Evolutionary conservation across 2,888 invertebrate species (phyloP).

Genomic region (Trichopoda pennipes): DNA sequence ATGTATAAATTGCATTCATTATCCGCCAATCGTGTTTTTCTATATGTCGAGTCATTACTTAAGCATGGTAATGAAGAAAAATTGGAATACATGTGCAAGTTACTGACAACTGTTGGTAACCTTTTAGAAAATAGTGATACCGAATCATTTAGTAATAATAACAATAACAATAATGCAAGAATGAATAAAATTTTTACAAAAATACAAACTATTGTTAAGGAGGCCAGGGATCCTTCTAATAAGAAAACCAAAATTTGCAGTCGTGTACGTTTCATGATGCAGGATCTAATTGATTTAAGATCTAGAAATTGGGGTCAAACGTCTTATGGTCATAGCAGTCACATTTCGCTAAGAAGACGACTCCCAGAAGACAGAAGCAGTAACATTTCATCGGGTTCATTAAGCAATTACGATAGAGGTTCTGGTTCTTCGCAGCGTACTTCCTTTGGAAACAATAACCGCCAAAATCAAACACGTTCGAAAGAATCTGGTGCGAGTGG

Average conservation of each 20-base stretch:
- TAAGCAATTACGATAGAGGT: slow-evolving; percentile 36
- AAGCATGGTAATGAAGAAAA: slow-evolving; percentile 78
- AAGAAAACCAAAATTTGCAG: slow-evolving; percentile 74
- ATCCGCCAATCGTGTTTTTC: slow-evolving; percentile 75
- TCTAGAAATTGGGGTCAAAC: slow-evolving; percentile 77
- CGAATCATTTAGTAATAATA: slow-evolving; percentile 59
- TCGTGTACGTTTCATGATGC: slow-evolving; percentile 79
- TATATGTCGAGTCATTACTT: slow-evolving; percentile 75
- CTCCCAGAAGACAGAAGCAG: slow-evolving; percentile 40
- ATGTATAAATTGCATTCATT: slow-evolving; percentile 77
- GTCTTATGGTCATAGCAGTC: slow-evolving; percentile 15
- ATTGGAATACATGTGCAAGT: slow-evolving; percentile 79
- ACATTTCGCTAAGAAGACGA: slow-evolving; percentile 7
- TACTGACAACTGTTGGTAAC: slow-evolving; percentile 77
- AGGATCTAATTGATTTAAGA: slow-evolving; percentile 77
- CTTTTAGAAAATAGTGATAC: slow-evolving; percentile 72
- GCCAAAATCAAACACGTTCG: slow-evolving; percentile 14
- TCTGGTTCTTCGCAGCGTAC: slow-evolving; percentile 32
- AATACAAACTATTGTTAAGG: slow-evolving; percentile 74
- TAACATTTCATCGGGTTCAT: slow-evolving; percentile 13
- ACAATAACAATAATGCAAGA: slow-evolving; percentile 66
- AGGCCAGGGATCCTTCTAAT: slow-evolving; percentile 58
- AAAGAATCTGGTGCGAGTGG: slow-evolving; percentile 17
- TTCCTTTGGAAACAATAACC: slow-evolving; percentile 45
- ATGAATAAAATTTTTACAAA: slow-evolving; percentile 76